A percentile compares a stretch with the other conserved stretches of the same genome.
These are phyloP conservation scores for Corapipo altera DNA, from an alignment of 2,113 vertebrate genomes.

Conservation along the genomic window DNA sequence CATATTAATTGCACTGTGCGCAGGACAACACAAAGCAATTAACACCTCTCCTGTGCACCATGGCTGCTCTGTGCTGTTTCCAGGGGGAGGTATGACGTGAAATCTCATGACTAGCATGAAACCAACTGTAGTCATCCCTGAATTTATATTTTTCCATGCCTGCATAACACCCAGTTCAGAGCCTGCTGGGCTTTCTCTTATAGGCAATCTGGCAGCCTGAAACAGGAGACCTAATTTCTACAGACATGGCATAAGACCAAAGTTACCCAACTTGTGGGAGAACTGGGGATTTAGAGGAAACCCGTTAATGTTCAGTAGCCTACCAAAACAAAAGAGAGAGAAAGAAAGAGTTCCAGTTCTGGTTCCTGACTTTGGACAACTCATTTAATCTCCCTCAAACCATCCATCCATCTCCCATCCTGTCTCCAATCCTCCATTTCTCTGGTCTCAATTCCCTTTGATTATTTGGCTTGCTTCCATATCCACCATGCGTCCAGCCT, in stretches of 20 bases:
- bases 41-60: background rate
- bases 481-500: background rate
- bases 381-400: background rate
- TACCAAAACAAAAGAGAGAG: background rate
- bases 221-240: background rate
- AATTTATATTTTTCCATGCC: background rate
- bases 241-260: background rate
- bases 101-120: conserved; percentile 41
- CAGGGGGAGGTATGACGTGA: background rate
- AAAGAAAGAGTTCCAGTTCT: background rate
- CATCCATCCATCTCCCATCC: background rate
- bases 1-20: background rate
- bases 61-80: background rate
- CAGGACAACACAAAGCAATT: conserved; percentile 35
- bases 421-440: background rate
- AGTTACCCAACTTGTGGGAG: background rate
- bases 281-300: background rate
- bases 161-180: background rate
- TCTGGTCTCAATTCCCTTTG: background rate
- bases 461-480: background rate
- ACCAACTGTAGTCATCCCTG: background rate
- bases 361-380: background rate
- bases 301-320: background rate
- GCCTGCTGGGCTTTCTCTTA: background rate
- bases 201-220: background rate